A percentile compares a stretch with the other conserved stretches of the same genome.
phyloP scores from a whole-genome alignment of 1,140 invertebrate genomes.

The Lepidurus couesii region DNA sequence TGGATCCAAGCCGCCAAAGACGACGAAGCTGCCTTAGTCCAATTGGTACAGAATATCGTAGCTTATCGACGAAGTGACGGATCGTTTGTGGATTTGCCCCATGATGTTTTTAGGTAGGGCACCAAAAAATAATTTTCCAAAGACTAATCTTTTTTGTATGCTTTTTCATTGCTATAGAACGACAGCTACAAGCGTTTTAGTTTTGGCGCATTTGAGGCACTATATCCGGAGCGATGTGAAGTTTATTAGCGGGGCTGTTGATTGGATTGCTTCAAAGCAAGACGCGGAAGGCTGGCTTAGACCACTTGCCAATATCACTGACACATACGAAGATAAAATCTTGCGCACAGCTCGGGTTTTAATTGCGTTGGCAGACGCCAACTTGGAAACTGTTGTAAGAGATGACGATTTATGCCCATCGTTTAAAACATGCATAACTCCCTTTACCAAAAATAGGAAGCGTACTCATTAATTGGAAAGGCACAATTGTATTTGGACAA shows the following conservation, averaged over 20 bases:
- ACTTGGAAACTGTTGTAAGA: background rate
- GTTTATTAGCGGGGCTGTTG: background rate
- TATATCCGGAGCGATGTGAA: background rate
- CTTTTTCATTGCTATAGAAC: background rate
- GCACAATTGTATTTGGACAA: background rate
- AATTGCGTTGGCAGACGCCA: background rate
- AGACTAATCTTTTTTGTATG: no score
- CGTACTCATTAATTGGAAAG: background rate
- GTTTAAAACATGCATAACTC: background rate
- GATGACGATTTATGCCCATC: background rate
- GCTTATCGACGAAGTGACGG: background rate
- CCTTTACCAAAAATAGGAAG: background rate
- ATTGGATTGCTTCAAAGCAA: background rate
- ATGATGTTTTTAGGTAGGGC: background rate
- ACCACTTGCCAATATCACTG: background rate
- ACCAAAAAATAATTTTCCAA: background rate
- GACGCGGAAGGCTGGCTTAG: background rate
- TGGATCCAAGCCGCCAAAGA: background rate
- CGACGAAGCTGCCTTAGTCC: conserved; percentile 1
- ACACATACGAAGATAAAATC: background rate
- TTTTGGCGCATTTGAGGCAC: background rate
- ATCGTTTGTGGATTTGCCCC: background rate
- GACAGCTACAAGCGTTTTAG: background rate
- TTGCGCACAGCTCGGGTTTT: background rate
- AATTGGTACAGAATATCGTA: conserved; percentile 2